Conservation (phyloP, 1,140 invertebrate species). For the Arion vulgaris region DNA sequence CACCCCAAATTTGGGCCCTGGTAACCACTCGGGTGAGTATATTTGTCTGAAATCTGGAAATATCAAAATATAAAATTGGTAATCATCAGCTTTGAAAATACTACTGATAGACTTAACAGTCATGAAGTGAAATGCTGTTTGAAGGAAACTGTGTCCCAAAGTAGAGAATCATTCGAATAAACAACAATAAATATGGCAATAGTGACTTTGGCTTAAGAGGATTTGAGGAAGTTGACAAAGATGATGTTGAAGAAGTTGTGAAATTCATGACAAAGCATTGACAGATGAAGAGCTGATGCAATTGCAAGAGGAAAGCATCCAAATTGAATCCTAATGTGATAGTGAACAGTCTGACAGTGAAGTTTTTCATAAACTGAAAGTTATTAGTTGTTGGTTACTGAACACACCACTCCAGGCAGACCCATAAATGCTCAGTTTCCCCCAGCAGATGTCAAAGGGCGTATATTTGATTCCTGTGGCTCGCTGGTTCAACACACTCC, state of each 20-base stretch:
- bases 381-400: no score
- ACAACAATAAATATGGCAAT: not conserved
- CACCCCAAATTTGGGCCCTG: no score
- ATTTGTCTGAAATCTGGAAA: not conserved
- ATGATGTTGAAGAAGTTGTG: constrained; percentile 22
- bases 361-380: not conserved
- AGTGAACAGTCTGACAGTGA: not conserved
- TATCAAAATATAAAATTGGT: not conserved
- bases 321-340: not conserved
- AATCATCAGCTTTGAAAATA: no score
- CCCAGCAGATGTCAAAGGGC: no score
- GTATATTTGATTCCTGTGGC: no score
- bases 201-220: constrained; percentile 1
- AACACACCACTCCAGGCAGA: no score
- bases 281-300: constrained; percentile 6
- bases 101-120: no score
- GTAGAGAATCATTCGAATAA: no score
- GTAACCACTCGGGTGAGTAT: no score
- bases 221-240: constrained; percentile 12
- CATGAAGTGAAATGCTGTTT: not conserved
- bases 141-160: not conserved
- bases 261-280: not conserved
- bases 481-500: no score
- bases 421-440: no score
- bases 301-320: not conserved